Evolutionary conservation across 2,888 invertebrate species (phyloP).

Genomic region (Augiades crinisus): DNA sequence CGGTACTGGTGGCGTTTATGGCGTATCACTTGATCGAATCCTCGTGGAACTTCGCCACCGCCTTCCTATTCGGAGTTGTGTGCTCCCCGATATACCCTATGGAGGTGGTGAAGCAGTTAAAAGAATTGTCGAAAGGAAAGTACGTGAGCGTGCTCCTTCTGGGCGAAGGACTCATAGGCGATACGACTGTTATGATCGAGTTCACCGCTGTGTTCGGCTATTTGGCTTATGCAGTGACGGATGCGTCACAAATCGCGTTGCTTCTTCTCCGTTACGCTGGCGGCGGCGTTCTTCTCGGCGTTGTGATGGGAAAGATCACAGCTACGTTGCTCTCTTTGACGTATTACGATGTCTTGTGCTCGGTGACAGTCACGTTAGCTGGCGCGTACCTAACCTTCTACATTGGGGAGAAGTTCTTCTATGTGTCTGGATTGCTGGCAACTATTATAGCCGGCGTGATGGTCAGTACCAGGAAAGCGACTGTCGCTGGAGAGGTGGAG

Average conservation of each 20-base stretch:
- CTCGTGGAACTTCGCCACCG: constrained; percentile 58
- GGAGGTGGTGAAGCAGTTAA: constrained; percentile 62
- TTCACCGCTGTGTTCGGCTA: constrained; percentile 64
- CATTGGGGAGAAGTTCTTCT: constrained; percentile 66
- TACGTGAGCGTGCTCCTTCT: constrained; percentile 61
- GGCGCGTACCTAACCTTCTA: constrained; percentile 67
- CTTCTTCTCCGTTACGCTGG: constrained; percentile 59
- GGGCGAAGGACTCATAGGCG: constrained; percentile 67
- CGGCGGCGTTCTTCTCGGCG: constrained; percentile 59
- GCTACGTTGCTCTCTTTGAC: constrained; percentile 55
- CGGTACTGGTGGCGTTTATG: constrained; percentile 60
- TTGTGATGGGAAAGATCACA: constrained; percentile 62
- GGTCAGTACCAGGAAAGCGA: constrained; percentile 60
- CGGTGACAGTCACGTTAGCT: constrained; percentile 58
- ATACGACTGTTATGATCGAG: constrained; percentile 66
- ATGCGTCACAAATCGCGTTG: constrained; percentile 55
- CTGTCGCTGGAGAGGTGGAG: constrained; percentile 65
- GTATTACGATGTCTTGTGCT: constrained; percentile 62
- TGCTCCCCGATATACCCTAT: constrained; percentile 69
- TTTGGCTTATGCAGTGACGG: constrained; percentile 51
- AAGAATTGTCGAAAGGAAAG: constrained; percentile 63
- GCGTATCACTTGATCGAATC: constrained; percentile 61
- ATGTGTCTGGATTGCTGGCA: constrained; percentile 64
- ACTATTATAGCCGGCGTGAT: constrained; percentile 63
- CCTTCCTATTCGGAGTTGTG: constrained; percentile 60